Evolutionary conservation across 92 coral and sea anemone genomes (phyloP).

Genomic region (Porites evermanni): DNA sequence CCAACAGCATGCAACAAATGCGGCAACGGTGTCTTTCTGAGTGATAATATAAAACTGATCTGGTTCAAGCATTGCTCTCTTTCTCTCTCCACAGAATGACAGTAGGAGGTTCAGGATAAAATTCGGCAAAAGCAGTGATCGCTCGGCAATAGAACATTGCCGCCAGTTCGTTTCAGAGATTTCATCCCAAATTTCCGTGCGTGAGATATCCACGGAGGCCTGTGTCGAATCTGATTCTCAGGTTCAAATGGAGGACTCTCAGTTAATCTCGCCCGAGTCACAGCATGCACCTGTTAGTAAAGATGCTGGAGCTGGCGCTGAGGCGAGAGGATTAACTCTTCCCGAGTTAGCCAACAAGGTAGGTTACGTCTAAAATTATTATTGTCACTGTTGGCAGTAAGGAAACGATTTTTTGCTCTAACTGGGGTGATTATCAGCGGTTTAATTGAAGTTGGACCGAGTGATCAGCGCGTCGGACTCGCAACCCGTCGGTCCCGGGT

Average conservation of each 20-base stretch:
- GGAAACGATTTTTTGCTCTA: no score
- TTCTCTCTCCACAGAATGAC: conserved; percentile 55
- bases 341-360: conserved; percentile 71
- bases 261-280: conserved; percentile 31
- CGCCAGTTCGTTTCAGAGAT: conserved; percentile 74
- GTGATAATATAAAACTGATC: not conserved
- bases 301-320: not conserved
- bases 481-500: no score
- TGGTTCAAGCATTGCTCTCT: not conserved
- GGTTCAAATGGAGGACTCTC: conserved; percentile 76
- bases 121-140: conserved; percentile 65
- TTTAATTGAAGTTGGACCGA: no score
- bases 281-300: conserved; percentile 12
- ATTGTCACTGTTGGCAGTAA: no score
- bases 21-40: no score
- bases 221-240: conserved; percentile 69
- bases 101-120: conserved; percentile 84
- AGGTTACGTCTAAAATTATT: not conserved
- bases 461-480: no score
- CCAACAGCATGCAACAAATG: no score
- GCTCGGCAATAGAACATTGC: conserved; percentile 73
- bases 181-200: conserved; percentile 71
- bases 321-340: conserved; percentile 45
- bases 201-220: conserved; percentile 64
- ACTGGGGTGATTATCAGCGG: no score